Conservation (phyloP, 1,140 invertebrate genomes). For the Oncopodura yosiiana region DNA sequence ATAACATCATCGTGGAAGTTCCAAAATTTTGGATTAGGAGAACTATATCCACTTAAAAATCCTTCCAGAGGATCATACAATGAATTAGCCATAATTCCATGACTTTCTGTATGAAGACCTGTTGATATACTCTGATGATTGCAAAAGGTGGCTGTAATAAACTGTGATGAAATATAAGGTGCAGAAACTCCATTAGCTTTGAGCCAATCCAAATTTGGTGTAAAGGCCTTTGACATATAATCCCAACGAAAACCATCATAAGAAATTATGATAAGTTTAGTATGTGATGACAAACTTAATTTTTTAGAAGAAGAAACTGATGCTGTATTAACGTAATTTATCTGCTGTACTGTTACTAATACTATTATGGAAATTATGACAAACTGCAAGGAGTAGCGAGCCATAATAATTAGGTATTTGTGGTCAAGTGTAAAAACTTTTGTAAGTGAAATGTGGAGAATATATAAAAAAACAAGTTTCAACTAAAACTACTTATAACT, state of each 20-base stretch:
- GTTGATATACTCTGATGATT: slow-evolving; percentile 71
- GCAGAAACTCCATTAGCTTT: slow-evolving; percentile 48
- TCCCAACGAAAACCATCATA: slow-evolving; percentile 62
- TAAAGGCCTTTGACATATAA: slow-evolving; percentile 51
- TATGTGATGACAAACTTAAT: too few relatives aligned
- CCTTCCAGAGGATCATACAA: slow-evolving; percentile 50
- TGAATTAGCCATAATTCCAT: slow-evolving; percentile 59
- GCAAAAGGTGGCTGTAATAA: slow-evolving; percentile 65
- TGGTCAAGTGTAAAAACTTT: too few relatives aligned
- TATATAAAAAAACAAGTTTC: too few relatives aligned
- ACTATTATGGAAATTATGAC: too few relatives aligned
- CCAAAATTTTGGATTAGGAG: slow-evolving; percentile 42
- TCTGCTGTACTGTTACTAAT: too few relatives aligned
- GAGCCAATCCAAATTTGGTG: slow-evolving; percentile 47
- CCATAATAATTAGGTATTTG: too few relatives aligned
- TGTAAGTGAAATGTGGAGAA: too few relatives aligned
- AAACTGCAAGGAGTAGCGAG: too few relatives aligned
- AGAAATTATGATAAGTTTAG: slow-evolving; percentile 53
- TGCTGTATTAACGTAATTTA: too few relatives aligned
- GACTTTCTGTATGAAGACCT: slow-evolving; percentile 62
- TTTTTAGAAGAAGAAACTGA: too few relatives aligned
- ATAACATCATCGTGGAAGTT: slow-evolving; percentile 45
- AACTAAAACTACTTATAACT: too few relatives aligned
- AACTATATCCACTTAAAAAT: slow-evolving; percentile 39
- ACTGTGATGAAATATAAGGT: slow-evolving; percentile 56